Conservation (phyloP, 2,888 invertebrate genomes). For the Cataglyphis cursor region DNA sequence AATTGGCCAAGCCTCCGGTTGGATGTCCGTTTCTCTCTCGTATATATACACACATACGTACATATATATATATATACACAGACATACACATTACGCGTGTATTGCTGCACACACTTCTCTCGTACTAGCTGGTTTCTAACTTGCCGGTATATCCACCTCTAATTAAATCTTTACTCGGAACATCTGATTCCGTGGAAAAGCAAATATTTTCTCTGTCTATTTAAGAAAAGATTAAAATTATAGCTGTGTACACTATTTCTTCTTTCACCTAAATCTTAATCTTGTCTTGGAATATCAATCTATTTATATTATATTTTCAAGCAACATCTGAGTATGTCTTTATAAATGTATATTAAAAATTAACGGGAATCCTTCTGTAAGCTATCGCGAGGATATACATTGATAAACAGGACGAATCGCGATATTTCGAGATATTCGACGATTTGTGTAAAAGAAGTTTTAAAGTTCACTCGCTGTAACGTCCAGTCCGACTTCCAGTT, state of each 20-base stretch:
- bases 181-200: constrained; percentile 47
- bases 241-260: neutral
- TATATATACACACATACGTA: neutral
- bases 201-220: constrained; percentile 26
- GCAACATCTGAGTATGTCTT: neutral
- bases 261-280: neutral
- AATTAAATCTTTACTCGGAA: constrained; percentile 64
- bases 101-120: constrained; percentile 41
- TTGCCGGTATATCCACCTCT: constrained; percentile 49
- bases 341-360: neutral
- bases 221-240: constrained; percentile 7
- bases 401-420: constrained; percentile 24
- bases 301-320: neutral
- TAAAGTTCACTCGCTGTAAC: constrained; percentile 52
- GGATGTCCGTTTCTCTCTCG: constrained; percentile 64
- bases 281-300: neutral
- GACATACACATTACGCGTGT: neutral
- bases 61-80: neutral
- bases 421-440: constrained; percentile 1
- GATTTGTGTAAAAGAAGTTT: constrained; percentile 57
- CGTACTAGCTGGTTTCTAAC: constrained; percentile 52
- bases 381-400: neutral
- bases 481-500: constrained; percentile 46
- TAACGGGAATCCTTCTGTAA: neutral
- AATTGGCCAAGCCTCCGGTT: constrained; percentile 74